Conservation (phyloP, 2,888 invertebrate genomes). For the Sinohyriopsis cumingii region DNA sequence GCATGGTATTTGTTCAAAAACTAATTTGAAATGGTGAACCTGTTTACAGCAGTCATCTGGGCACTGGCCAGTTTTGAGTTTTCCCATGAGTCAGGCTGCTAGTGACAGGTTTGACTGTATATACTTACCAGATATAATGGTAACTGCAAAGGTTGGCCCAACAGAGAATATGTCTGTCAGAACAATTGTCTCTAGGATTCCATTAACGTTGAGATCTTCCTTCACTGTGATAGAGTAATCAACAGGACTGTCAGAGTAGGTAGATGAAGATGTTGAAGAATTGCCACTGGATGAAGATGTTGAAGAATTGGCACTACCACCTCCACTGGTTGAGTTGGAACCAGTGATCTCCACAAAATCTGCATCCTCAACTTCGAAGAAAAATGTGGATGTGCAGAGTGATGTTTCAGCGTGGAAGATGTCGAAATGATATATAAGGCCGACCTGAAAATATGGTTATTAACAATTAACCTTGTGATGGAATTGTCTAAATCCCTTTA, state of each 20-base stretch:
- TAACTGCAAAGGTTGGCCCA: slow-evolving; percentile 26
- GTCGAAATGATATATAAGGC: slow-evolving; percentile 46
- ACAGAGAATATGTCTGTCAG: slow-evolving; percentile 51
- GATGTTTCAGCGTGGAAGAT: slow-evolving; percentile 56
- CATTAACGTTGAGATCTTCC: slow-evolving; percentile 53
- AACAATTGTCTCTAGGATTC: slow-evolving; percentile 40
- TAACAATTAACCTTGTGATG: background rate
- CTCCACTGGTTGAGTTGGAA: no score
- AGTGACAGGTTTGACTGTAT: no score
- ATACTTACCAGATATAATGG: no score
- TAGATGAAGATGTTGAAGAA: background rate
- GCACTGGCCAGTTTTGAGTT: no score
- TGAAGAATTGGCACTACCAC: no score
- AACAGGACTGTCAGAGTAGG: slow-evolving; percentile 32
- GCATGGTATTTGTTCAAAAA: no score
- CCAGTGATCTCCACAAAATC: slow-evolving; percentile 31
- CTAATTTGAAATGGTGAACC: no score
- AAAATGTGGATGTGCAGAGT: slow-evolving; percentile 51
- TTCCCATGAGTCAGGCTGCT: no score
- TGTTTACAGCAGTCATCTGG: no score
- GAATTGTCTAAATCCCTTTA: no score
- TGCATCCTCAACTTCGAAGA: slow-evolving; percentile 46
- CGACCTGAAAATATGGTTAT: slow-evolving; percentile 24
- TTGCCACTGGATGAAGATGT: no score
- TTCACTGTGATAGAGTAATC: slow-evolving; percentile 45